These are phyloP conservation scores for Machaerirhynchus nigripectus DNA, from an alignment of 2,113 vertebrate species.

Conservation along the genomic window DNA sequence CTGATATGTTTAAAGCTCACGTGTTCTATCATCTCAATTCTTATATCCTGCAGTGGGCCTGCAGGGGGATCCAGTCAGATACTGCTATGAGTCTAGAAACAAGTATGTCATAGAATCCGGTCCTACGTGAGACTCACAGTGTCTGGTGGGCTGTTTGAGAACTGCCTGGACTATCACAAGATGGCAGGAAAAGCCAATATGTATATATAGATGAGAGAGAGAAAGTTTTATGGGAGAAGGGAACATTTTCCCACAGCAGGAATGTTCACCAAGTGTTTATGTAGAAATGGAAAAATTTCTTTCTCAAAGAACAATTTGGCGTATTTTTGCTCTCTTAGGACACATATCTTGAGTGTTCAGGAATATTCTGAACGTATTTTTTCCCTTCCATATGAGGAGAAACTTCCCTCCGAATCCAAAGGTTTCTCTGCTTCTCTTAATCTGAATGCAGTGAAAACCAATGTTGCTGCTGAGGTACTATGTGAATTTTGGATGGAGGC, in stretches of 20 bases:
- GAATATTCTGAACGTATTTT: not conserved
- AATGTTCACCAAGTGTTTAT: not conserved
- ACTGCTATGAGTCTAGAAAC: not conserved
- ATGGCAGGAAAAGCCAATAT: not conserved
- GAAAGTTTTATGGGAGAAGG: not conserved
- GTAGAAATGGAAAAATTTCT: not conserved
- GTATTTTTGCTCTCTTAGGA: not conserved
- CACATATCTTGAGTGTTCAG: not conserved
- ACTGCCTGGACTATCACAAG: not conserved
- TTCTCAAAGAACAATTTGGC: not conserved
- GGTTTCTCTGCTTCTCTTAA: not conserved
- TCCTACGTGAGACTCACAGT: not conserved
- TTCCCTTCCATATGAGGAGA: not conserved
- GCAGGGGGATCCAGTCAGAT: not conserved
- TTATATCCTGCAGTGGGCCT: not conserved
- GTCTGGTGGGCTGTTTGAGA: not conserved
- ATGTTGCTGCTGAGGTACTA: not conserved
- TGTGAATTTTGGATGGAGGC: not conserved
- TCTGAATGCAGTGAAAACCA: not conserved
- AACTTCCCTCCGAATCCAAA: not conserved
- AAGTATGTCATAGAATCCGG: not conserved
- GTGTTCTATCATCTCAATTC: not conserved
- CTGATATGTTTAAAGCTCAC: not conserved
- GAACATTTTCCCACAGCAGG: not conserved
- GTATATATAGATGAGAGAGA: rapidly evolving